Evolutionary conservation across 1,140 invertebrate species (phyloP), one percentile per base, ranked within the genome.

Genomic region (Bombus affinis): DNA sequence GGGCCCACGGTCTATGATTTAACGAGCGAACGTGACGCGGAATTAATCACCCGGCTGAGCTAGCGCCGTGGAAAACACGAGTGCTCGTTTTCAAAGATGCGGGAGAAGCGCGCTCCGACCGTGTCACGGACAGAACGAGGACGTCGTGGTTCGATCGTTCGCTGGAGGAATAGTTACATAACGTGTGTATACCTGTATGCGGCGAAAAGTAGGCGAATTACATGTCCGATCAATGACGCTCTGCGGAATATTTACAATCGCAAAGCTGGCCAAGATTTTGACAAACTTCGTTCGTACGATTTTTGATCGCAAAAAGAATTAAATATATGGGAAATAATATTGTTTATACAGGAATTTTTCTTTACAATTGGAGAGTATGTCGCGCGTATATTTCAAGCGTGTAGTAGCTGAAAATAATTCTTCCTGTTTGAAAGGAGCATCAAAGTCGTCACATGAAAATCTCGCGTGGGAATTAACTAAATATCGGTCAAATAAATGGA

Each of bases 1-100:
- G 84, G 79, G 28, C 84, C 80, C 84, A 85, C 75, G 83, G 72
- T 89, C 88, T 90, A 88, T 89, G 90, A 90, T 91, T 89, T 89
- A 91, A 90, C 83, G 88, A 88, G 71, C n/a, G 65, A 71, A 85
- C 72, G 81, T 77, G 74, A 83, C 66, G 65, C 74, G 65, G 73
- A 73, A 86, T 86, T 83, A 86, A 86, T 86, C 85, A 82, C 65
- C 39, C 13, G 79, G 22, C 71, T 65, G 37, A n/a, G 53, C 10
- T 32, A 42, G 15, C 28, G 5, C 13, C 37, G 35, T 22, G 59
- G 44, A 53, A 53, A 66, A 53, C 44, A 68, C 35, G 72, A 53
- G 72, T 1, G 22, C 42, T 42, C 42, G 59, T 78, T 83, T 35
- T 83, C 32, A 22, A 83, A 77, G 73, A 77, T 47, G 32, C 25